Evolutionary conservation across 2,888 invertebrate genomes (phyloP), one percentile per base, ranked within the genome.

Genomic region (Steinernema scapterisci): DNA sequence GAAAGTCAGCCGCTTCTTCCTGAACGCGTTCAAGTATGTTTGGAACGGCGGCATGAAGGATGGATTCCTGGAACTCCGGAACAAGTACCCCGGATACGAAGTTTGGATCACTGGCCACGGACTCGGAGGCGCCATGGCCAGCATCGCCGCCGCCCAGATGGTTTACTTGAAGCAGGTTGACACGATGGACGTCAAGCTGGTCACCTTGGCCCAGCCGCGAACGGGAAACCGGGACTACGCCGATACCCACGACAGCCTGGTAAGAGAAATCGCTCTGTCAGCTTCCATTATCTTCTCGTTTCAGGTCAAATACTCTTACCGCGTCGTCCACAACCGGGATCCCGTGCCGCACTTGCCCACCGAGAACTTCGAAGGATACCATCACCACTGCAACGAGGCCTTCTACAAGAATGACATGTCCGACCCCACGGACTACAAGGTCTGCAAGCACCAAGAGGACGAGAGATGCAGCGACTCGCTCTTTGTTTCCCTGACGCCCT

Each of bases 171-270:
- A 77, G 23, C 45, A 77, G 27, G 77, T 78, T 23, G 74, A 76
- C 27, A 74, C 80, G 13, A 72, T 74, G 3, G 74, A 78, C n/a
- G 78, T 84, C 38, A 78, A 77, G 70, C 76, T 84, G 54, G 72
- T 81, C 63, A 84, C 84, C 13, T 84, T 80, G 72, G 83, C 83
- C 43, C 81, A 84, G 70, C 84, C 84, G 25, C 70, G 84, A 5
- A 80, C 80, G 63, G 84, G 84, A 72, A 77, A 84, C 74, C 76
- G 76, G 31, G 75, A 73, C n/a, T 84, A 76, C 52, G 80, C 83
- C 13, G 63, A 76, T 48, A 79, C 78, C 6, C 82, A 84, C 72
- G 83, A 84, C 74, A 27, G 11, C 11, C 78, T 81, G 73, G 75
- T 80, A 71, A 9, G 38, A 38, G 9, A 9, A 3, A 3, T 38